Percentiles rank a stretch among this genome's conserved stretches.
phyloP scores from a whole-genome alignment of 1,140 invertebrate genomes.

The Nasonia longicornis region DNA sequence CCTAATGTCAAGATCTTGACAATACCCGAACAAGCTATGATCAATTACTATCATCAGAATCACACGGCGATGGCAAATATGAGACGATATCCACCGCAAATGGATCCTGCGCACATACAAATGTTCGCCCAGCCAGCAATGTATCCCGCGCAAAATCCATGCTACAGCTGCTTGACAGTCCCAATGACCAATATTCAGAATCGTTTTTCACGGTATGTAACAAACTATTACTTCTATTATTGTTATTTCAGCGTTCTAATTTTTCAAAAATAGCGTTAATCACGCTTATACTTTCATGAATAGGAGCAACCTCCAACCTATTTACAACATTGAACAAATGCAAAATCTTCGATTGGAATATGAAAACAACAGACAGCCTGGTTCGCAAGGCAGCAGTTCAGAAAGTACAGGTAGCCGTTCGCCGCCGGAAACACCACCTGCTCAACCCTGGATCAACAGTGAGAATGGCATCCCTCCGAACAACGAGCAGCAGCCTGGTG shows the following conservation, averaged over 20 bases:
- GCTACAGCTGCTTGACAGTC: slow-evolving; percentile 63
- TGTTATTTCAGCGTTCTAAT: neutral
- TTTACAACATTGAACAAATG: slow-evolving; percentile 66
- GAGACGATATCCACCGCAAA: slow-evolving; percentile 63
- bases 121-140: slow-evolving; percentile 63
- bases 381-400: slow-evolving; percentile 73
- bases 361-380: slow-evolving; percentile 67
- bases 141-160: slow-evolving; percentile 62
- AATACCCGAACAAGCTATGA: slow-evolving; percentile 60
- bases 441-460: slow-evolving; percentile 58
- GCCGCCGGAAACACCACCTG: slow-evolving; percentile 74
- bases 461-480: slow-evolving; percentile 36
- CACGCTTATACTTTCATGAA: neutral
- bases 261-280: neutral
- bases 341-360: slow-evolving; percentile 67
- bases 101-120: slow-evolving; percentile 61
- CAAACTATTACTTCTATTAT: neutral
- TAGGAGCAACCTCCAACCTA: slow-evolving; percentile 64
- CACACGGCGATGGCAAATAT: slow-evolving; percentile 58
- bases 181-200: slow-evolving; percentile 62
- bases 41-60: slow-evolving; percentile 62
- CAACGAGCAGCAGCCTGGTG: slow-evolving; percentile 51
- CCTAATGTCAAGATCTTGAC: slow-evolving; percentile 58
- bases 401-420: slow-evolving; percentile 72
- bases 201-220: slow-evolving; percentile 62